Evolutionary conservation across 2,113 vertebrate species (phyloP).

Genomic region (Trachemys scripta): DNA sequence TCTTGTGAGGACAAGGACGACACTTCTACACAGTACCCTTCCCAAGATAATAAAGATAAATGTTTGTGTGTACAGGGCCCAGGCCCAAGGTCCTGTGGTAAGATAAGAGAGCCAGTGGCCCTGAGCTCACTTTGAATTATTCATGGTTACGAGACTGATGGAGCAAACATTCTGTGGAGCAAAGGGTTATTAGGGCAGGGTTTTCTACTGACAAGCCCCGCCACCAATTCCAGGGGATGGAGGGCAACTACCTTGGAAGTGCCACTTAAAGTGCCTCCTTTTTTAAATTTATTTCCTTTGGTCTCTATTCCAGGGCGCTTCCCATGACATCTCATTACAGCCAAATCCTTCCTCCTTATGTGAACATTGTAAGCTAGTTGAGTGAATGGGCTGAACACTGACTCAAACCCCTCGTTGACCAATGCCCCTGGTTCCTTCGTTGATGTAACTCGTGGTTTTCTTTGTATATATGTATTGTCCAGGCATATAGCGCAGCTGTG

Average conservation of each 20-base stretch:
- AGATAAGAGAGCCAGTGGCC: not conserved
- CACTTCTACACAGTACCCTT: not conserved
- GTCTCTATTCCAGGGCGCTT: not conserved
- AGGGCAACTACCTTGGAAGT: accelerated
- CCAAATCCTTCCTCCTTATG: not conserved
- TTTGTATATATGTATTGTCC: not conserved
- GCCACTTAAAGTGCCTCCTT: accelerated
- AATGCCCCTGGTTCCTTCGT: accelerated
- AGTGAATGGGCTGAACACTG: not conserved
- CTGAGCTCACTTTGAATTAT: not conserved
- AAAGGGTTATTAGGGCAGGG: not conserved
- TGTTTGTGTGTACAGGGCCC: accelerated
- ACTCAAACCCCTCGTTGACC: not conserved
- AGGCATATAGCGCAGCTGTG: slow-evolving; percentile 96
- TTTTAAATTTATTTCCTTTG: not conserved
- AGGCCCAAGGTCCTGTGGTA: accelerated
- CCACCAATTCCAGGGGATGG: not conserved
- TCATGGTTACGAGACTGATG: not conserved
- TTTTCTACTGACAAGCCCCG: not conserved
- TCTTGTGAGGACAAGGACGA: not conserved
- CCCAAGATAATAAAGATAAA: not conserved
- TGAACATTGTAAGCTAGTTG: accelerated
- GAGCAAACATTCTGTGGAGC: not conserved
- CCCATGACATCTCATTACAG: not conserved
- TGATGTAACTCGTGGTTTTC: accelerated